Evolutionary conservation across 2,888 invertebrate species (phyloP).

Genomic region (Phymatocera aterrima): DNA sequence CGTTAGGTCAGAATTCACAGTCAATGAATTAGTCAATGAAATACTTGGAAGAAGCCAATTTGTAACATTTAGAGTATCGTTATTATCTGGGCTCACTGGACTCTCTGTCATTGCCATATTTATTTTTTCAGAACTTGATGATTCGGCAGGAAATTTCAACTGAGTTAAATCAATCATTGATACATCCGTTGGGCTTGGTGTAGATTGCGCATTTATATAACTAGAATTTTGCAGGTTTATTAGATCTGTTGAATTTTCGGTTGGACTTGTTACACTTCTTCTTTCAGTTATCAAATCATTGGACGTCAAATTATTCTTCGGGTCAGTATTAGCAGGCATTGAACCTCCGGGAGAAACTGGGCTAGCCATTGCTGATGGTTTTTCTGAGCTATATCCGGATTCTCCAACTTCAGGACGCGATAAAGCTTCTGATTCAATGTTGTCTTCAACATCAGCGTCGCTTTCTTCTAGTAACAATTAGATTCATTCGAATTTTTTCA

Average conservation of each 20-base stretch:
- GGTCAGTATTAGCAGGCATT: conserved; percentile 44
- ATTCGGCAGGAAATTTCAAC: conserved; percentile 47
- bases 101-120: conserved; percentile 50
- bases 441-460: conserved; percentile 90
- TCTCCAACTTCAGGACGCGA: conserved; percentile 78
- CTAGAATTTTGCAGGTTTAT: conserved; percentile 32
- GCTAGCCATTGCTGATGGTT: conserved; percentile 77
- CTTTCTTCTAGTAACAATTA: conserved; percentile 79
- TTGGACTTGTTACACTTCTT: conserved; percentile 44
- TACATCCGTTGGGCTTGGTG: conserved; percentile 56
- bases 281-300: conserved; percentile 46
- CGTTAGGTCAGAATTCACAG: conserved; percentile 60
- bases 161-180: conserved; percentile 56
- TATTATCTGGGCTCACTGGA: conserved; percentile 53
- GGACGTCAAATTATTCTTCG: conserved; percentile 35
- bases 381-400: conserved; percentile 83
- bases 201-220: conserved; percentile 37
- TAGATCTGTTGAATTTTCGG: conserved; percentile 37
- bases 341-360: conserved; percentile 72
- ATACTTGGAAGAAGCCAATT: conserved; percentile 49
- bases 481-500: too few relatives aligned
- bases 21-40: conserved; percentile 56
- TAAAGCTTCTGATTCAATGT: conserved; percentile 77
- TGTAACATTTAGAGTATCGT: conserved; percentile 38
- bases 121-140: conserved; percentile 47